Evolutionary conservation across 1,140 invertebrate genomes (phyloP), one percentile per base, ranked within the genome.

Genomic region (Ceratina calcarata): DNA sequence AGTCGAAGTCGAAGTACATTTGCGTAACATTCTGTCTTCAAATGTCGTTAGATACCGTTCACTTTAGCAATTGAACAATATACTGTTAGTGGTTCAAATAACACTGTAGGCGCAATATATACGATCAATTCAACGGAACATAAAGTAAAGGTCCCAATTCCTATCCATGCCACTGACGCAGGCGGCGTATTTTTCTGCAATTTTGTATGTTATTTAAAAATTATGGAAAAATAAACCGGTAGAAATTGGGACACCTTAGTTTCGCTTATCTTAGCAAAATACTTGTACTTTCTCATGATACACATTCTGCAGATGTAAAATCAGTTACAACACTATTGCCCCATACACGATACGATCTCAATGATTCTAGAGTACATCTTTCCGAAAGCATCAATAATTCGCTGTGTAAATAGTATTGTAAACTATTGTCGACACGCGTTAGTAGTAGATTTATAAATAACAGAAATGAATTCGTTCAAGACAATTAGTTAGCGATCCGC

Each of bases 41-140:
- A 60, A 73, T 15, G 61, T 80, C 37, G n/a, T 80, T 85, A 80
- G 78, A 80, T 76, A 69, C 49, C 58, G 27, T 78, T 70, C 24
- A 37, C 49, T 62, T 62, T 78, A 71, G 68, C 18, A 20, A 55
- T 64, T 78, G 53, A 71, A 49, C 12, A 58, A 32, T 83, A 80
- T 16, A 71, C 20, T 64, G 51, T 84, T 80, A 62, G 58, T 77
- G 24, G 12, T 76, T 45, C 49, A 77, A 84, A 51, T 71, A n/a
- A 24, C 76, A 24, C 62, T 72, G 58, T 81, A 84, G 78, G 61
- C 16, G 20, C 45, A 60, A 71, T 71, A 71, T 24, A 78, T 18
- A 57, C 67, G 66, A 49, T 84, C 58, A 57, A 61, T 81, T 72
- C 73, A 81, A 80, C 73, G 62, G 66, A 73, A 37, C 37, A 80